phyloP scores from a whole-genome alignment of 2,888 invertebrate species.

The Laspeyria flexula region DNA sequence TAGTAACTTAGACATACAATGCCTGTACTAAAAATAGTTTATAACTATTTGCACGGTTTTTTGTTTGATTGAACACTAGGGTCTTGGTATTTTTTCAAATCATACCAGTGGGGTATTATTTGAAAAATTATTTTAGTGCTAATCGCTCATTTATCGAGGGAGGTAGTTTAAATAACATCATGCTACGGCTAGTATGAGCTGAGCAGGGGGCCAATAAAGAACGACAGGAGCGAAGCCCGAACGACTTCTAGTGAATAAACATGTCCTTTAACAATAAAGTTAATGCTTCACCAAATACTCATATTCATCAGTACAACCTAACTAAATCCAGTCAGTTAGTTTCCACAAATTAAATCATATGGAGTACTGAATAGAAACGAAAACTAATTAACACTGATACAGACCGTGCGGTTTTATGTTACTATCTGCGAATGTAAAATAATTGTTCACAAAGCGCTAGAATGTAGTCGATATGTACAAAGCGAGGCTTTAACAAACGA shows the following conservation, averaged over 20 bases:
- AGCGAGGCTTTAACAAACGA: neutral
- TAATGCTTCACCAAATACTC: neutral
- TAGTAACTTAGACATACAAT: no score
- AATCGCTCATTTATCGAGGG: no score
- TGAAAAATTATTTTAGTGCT: no score
- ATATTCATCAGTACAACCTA: neutral
- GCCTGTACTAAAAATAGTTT: no score
- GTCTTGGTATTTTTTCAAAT: no score
- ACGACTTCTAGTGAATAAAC: neutral
- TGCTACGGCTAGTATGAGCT: no score
- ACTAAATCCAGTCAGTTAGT: neutral
- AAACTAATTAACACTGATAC: conserved; percentile 32
- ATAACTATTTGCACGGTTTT: no score
- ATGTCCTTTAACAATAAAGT: neutral
- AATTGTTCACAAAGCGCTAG: conserved; percentile 19
- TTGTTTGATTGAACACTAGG: no score
- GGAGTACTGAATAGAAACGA: conserved; percentile 11
- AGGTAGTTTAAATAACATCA: no score
- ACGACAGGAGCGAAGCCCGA: no score
- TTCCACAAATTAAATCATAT: conserved; percentile 25
- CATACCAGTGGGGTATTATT: no score
- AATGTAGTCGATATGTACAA: conserved; percentile 23
- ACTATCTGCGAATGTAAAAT: conserved; percentile 23
- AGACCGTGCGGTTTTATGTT: conserved; percentile 17
- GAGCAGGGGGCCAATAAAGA: no score